phyloP scores from a whole-genome alignment of 1,140 invertebrate species.

The Lerema accius region DNA sequence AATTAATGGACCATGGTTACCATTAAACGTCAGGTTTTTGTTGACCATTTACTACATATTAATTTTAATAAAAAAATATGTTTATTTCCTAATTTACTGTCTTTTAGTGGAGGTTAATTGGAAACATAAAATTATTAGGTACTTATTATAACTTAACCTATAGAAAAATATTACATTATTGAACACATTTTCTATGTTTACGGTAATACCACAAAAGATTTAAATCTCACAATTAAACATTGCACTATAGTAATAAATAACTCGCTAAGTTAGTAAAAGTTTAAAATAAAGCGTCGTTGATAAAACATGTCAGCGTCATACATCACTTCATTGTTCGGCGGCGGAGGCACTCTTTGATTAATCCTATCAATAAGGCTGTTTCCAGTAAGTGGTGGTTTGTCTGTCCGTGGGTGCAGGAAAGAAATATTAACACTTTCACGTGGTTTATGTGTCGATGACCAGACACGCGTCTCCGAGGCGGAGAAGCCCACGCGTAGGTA shows the following conservation, averaged over 20 bases:
- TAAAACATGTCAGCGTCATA: neutral
- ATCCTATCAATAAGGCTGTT: constrained; percentile 13
- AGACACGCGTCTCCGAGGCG: constrained; percentile 47
- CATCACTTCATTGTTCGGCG: neutral
- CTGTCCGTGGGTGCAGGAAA: constrained; percentile 67
- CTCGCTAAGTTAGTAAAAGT: neutral
- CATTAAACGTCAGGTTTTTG: too few species aligned
- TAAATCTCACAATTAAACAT: too few species aligned
- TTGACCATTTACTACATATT: too few species aligned
- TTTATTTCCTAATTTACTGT: too few species aligned
- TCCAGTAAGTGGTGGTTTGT: constrained; percentile 32
- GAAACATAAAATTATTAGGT: too few species aligned
- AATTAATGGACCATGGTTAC: too few species aligned
- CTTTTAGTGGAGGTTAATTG: too few species aligned
- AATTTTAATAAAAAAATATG: too few species aligned
- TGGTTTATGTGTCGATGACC: constrained; percentile 75
- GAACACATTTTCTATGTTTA: too few species aligned
- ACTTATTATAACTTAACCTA: too few species aligned
- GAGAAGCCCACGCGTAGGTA: constrained; percentile 55
- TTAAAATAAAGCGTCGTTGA: neutral
- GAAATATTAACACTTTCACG: constrained; percentile 76
- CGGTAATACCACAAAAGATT: neutral
- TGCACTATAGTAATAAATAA: neutral
- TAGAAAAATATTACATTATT: too few species aligned
- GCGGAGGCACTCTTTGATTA: constrained; percentile 5